A percentile compares a stretch with the other conserved stretches of the same genome.
These are phyloP conservation scores for Rattus norvegicus DNA, from an alignment of 2,113 vertebrate genomes.

Conservation along the genomic window GRCr8 NC_086038.1:15513001-15513500, in stretches of 20 bases:
- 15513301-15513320: not conserved
- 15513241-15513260: no score
- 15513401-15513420: not conserved
- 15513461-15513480: not conserved
- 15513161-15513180: not conserved
- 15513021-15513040: not conserved
- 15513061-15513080: not conserved
- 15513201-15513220: no score
- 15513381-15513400: not conserved
- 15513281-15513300: not conserved
- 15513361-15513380: not conserved
- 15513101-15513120: not conserved
- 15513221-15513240: not conserved
- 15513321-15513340: not conserved
- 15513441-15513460: not conserved
- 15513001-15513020: not conserved
- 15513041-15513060: not conserved
- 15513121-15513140: not conserved
- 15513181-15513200: not conserved
- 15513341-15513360: not conserved
- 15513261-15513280: no score
- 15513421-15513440: not conserved
- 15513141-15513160: not conserved
- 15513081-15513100: not conserved
- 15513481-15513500: not conserved